These are phyloP conservation scores for Lineus longissimus DNA, from an alignment of 1,140 invertebrate genomes.

Conservation along the genomic window DNA sequence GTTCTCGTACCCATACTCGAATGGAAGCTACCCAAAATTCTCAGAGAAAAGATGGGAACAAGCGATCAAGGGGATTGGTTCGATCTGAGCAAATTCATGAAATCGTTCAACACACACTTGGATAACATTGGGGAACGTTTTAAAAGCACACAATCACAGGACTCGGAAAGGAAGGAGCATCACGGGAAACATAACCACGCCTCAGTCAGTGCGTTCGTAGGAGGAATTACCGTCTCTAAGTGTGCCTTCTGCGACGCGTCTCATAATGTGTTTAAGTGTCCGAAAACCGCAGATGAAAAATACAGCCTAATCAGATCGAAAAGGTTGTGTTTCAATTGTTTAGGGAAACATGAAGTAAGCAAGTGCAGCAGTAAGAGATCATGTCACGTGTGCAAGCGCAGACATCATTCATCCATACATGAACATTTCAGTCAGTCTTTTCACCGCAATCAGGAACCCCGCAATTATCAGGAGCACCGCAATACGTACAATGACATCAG, in stretches of 20 bases:
- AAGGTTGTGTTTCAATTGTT: slow-evolving; percentile 1
- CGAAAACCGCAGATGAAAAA: neutral
- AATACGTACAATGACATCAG: neutral
- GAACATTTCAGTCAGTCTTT: neutral
- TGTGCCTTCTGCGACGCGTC: neutral
- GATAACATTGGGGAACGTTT: neutral
- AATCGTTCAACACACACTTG: neutral
- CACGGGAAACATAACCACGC: no score
- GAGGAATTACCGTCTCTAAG: neutral
- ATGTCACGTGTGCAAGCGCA: neutral
- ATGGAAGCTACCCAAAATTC: neutral
- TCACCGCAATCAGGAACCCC: neutral
- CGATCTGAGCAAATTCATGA: neutral
- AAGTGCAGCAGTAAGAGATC: neutral
- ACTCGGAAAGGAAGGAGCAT: neutral
- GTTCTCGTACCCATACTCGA: neutral
- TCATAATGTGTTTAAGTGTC: neutral
- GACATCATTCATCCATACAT: slow-evolving; percentile 2
- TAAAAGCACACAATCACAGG: neutral
- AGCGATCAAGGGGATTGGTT: neutral
- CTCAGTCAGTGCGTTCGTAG: neutral
- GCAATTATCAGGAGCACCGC: no score
- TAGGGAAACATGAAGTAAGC: neutral
- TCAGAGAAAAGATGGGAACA: slow-evolving; percentile 1
- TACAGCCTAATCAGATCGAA: neutral